A percentile compares a stretch with the other conserved stretches of the same genome.
These are phyloP conservation scores for Antechinus stuartii DNA, from an alignment of 2,113 vertebrate species.

Conservation along the genomic window DNA sequence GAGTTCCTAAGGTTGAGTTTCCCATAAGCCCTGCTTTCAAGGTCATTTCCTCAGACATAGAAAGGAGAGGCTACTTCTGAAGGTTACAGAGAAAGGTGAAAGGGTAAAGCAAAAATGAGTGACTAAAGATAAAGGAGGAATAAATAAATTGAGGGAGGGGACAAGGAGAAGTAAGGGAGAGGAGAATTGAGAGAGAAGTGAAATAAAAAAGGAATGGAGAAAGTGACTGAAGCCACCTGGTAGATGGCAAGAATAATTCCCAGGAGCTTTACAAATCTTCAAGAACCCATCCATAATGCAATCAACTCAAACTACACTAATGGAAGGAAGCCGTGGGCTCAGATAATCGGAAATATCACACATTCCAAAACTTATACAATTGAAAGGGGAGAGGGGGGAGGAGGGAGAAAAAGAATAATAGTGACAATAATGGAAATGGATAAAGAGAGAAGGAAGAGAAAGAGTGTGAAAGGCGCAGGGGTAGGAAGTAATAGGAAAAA, in stretches of 20 bases:
- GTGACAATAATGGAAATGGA: neutral
- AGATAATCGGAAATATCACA: neutral
- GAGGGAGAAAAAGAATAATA: neutral
- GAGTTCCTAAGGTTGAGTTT: neutral
- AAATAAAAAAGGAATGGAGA: neutral
- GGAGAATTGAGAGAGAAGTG: neutral
- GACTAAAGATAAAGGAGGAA: neutral
- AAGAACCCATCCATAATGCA: neutral
- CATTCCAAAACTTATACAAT: neutral
- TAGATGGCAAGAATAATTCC: neutral
- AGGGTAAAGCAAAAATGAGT: neutral
- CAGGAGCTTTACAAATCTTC: neutral
- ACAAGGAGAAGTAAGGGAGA: neutral
- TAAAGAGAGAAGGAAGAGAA: too few relatives aligned
- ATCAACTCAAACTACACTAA: neutral
- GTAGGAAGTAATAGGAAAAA: neutral
- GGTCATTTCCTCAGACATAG: constrained; percentile 37
- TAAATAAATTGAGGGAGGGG: neutral
- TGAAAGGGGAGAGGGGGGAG: neutral
- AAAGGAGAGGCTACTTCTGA: constrained; percentile 42
- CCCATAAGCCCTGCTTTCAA: constrained; percentile 44
- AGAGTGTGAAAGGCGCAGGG: neutral
- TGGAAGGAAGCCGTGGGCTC: neutral
- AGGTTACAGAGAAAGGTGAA: neutral
- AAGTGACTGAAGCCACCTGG: neutral